A percentile compares a stretch with the other conserved stretches of the same genome.
Conservation (phyloP, 2,797 vertebrate genomes). For the Rhyacichthys aspro region DNA sequence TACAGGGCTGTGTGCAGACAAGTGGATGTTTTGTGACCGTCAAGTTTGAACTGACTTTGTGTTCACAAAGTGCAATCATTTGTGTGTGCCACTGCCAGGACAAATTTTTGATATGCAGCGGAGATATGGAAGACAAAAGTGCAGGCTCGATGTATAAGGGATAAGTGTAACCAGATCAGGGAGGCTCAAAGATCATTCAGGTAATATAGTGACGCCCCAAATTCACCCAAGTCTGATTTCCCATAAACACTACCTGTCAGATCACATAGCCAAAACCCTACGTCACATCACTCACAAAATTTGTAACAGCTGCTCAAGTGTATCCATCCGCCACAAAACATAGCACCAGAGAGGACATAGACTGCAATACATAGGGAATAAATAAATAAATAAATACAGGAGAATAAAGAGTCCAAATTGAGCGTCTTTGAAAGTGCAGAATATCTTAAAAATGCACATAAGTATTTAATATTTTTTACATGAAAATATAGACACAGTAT, state of each 20-base stretch:
- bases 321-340: too few relatives aligned
- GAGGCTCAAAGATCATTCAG: conserved; percentile 59
- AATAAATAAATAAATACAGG: too few relatives aligned
- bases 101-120: conserved; percentile 27
- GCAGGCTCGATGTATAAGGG: conserved; percentile 36
- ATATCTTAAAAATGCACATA: too few relatives aligned
- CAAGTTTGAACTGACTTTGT: conserved; percentile 46
- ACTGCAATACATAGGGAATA: too few relatives aligned
- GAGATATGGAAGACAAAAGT: conserved; percentile 26
- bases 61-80: conserved; percentile 27
- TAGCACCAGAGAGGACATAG: too few relatives aligned
- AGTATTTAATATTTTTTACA: too few relatives aligned
- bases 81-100: conserved; percentile 3
- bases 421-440: too few relatives aligned
- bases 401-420: too few relatives aligned
- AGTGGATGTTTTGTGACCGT: conserved; percentile 36
- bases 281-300: conserved; percentile 55
- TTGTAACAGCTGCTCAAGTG: not conserved
- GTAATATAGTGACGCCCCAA: conserved; percentile 55
- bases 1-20: conserved; percentile 44
- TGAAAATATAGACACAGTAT: too few relatives aligned
- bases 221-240: conserved; percentile 63
- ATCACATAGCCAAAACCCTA: conserved; percentile 70
- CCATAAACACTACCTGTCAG: conserved; percentile 69
- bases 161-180: conserved; percentile 65